A percentile compares a stretch with the other conserved stretches of the same genome.
Conservation (phyloP, 1,140 invertebrate genomes). For the Drosophila novamexicana region DNA sequence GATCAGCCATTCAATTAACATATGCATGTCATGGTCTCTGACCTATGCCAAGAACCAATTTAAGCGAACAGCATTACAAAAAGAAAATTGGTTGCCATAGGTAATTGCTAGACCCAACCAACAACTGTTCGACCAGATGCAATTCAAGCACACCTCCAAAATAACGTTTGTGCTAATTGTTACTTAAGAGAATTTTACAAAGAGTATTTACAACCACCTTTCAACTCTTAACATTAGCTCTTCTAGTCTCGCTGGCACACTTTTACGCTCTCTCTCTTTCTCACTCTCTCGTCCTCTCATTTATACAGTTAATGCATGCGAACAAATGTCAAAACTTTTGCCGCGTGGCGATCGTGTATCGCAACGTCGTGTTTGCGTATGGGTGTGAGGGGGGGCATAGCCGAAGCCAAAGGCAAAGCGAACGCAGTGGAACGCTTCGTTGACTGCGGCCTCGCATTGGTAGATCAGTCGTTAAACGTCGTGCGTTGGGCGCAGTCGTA, state of each 20-base stretch:
- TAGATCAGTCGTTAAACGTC: slow-evolving; percentile 50
- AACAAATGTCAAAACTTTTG: not conserved
- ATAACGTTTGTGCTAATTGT: not conserved
- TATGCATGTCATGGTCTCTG: slow-evolving; percentile 44
- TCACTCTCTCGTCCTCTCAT: not conserved
- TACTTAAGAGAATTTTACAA: not conserved
- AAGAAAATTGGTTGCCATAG: slow-evolving; percentile 17
- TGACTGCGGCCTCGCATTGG: slow-evolving; percentile 24
- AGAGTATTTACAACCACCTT: slow-evolving; percentile 19
- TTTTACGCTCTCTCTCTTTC: not conserved
- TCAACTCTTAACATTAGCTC: not conserved
- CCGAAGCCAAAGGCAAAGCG: not conserved
- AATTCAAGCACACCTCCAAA: slow-evolving; percentile 45
- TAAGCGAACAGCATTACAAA: slow-evolving; percentile 20
- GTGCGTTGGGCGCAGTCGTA: slow-evolving; percentile 51
- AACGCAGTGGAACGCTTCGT: slow-evolving; percentile 9
- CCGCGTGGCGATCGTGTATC: slow-evolving; percentile 69
- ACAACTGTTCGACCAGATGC: not conserved
- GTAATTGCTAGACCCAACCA: not conserved
- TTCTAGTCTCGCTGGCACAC: not conserved
- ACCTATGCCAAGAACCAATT: slow-evolving; percentile 57
- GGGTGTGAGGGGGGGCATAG: too few species aligned
- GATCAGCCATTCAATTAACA: slow-evolving; percentile 25
- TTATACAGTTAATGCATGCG: too few species aligned
- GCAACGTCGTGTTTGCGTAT: not conserved